These are phyloP conservation scores for Acanthoscelides obtectus DNA, from an alignment of 2,888 invertebrate species.

Conservation along the genomic window DNA sequence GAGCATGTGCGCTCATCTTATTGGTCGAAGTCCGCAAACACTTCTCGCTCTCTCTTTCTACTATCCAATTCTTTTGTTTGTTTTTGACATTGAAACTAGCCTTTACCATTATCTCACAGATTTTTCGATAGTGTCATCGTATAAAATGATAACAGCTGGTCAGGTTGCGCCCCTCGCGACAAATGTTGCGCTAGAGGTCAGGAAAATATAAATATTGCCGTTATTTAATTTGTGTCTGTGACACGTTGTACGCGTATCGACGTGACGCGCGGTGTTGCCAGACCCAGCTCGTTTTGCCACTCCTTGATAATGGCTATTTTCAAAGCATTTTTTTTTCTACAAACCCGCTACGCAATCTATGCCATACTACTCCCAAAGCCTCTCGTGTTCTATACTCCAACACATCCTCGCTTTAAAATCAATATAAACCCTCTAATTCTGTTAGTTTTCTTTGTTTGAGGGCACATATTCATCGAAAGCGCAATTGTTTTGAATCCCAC, in stretches of 20 bases:
- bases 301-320: slow-evolving; percentile 26
- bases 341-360: not conserved
- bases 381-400: not conserved
- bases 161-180: not conserved
- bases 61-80: slow-evolving; percentile 29
- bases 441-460: not conserved
- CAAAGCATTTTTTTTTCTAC: slow-evolving; percentile 8
- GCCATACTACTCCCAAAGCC: not conserved
- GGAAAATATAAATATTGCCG: slow-evolving; percentile 14
- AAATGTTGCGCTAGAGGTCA: not conserved
- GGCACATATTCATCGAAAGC: not conserved
- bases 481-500: not conserved
- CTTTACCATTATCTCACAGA: not conserved
- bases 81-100: slow-evolving; percentile 10
- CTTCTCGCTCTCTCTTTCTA: slow-evolving; percentile 20
- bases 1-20: slow-evolving; percentile 38
- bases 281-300: slow-evolving; percentile 26
- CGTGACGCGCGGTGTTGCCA: slow-evolving; percentile 35
- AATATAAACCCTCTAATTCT: not conserved
- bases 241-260: slow-evolving; percentile 32
- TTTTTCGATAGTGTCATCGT: not conserved
- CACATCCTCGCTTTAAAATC: not conserved
- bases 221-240: slow-evolving; percentile 14
- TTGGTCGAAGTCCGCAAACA: slow-evolving; percentile 30
- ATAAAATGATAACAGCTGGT: not conserved